Base-by-base conservation (phyloP, 37 sponge, comb jelly and placozoan genomes). In the Theonella swinhoei region DNA sequence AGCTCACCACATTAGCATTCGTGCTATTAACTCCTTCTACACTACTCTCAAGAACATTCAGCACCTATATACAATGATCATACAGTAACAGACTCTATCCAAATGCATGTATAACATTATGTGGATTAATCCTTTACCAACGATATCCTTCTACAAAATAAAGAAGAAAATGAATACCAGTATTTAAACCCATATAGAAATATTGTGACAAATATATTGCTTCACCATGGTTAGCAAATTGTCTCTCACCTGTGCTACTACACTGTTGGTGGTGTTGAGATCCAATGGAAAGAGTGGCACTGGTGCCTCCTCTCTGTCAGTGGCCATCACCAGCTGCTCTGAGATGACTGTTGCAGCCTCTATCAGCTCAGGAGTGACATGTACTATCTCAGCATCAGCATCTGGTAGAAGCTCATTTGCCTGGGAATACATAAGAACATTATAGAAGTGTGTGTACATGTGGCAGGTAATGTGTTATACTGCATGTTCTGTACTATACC, bases 261-360 rank as follows among this genome's bases (percentile, higher is more conserved):
- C 40, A 4, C 19, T 66, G 67, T 66, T 79, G 40, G 79, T 66
- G 29, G 67, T 39, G 3, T 79, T 39, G 2, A 79, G 42, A 9
- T 64, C 79, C 64, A 64, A n/a, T 0, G 79, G 79, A n/a, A 79
- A 67, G 25, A 65, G 65, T 7, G 67, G 31, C 3, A 29, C 7
- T n/a, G n/a, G n/a, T n/a, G n/a, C n/a, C n/a, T n/a, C n/a, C n/a
- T n/a, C n/a, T n/a, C n/a, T n/a, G 34, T 17, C 67, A 79, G 79
- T 66, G 31, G 67, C 67, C 0, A 41, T 62, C 28, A 7, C 61
- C 68, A 79, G 32, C 65, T 39, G 0, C 8, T 28, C 34, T 33
- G 25, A 9, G 42, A 66, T 5, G 20, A 64, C 39, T 64, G 79
- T 29, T 30, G n/a, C 41, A 64, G 39, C 40, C 19, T 64, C 30